Base-by-base conservation (phyloP, 2,797 vertebrate species). In the Protonibea diacanthus region DNA sequence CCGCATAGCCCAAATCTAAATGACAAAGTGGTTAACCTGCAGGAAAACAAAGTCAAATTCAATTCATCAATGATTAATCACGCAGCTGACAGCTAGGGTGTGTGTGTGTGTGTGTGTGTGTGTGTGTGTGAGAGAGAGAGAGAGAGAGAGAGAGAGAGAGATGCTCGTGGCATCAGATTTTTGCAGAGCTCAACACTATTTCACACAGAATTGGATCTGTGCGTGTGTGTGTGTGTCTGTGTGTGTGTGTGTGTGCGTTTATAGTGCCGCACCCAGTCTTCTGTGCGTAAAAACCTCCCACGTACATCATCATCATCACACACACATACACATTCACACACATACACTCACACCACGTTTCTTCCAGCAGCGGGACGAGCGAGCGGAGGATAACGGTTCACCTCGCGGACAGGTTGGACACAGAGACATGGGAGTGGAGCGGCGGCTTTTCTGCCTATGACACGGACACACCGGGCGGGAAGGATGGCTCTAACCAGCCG, bases 401-500 rank as follows among this genome's bases (percentile, higher is more conserved):
- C 74, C 76, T 90, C 84, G 13, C 86, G 67, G 83, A 61, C 86
- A 87, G 84, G 81, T 88, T 44, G 84, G 78, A 23, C 77, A 49
- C 78, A 70, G 92, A 89, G 77, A 92, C 33, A 38, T 92, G 92
- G 88, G 81, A 88, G 86, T 62, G 87, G 84, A 88, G 84, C 75
- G 76, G 77, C 72, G 76, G 66, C 51, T 76, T 51, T 29, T 80
- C 85, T 53, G 90, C 77, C 91, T 89, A 86, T 94, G 93, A 93
- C 90, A 90, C 89, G 76, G 86, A 93, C 84, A 60, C 88, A 83
- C 71, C 82, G 83, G 87, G 87, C 83, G 78, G 86, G 90, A 87
- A 92, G 88, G 93, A 95, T 95, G 94, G 88, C 85, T 90, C 78
- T 88, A 18, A 91, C 72, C 87, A 85, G 90, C 92, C 91, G 92